Conservation (phyloP, 2,888 invertebrate species). For the Eupithecia centaureata region DNA sequence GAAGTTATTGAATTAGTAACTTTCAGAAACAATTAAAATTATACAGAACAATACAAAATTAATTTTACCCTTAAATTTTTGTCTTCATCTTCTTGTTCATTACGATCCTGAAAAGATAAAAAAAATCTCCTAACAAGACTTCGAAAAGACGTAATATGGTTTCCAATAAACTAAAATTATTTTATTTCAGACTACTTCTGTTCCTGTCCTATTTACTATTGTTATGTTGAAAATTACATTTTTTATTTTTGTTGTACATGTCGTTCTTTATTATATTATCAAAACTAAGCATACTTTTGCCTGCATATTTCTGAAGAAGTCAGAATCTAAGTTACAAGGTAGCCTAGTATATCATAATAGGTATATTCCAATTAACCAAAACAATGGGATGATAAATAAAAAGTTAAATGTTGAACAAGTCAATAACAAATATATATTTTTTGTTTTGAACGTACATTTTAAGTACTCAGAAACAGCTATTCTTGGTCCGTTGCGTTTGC, state of each 20-base stretch:
- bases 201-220: too few relatives aligned
- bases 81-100: not conserved
- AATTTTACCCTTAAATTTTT: not conserved
- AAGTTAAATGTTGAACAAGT: not conserved
- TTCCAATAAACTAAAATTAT: too few relatives aligned
- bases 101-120: not conserved
- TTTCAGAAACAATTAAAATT: too few relatives aligned
- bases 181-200: too few relatives aligned
- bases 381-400: not conserved
- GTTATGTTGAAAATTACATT: too few relatives aligned
- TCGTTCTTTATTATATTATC: too few relatives aligned
- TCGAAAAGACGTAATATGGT: not conserved
- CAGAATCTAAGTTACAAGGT: not conserved
- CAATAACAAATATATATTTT: not conserved
- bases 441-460: not conserved
- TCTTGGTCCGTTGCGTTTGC: not conserved
- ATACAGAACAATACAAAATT: not conserved
- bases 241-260: too few relatives aligned
- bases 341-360: not conserved
- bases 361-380: not conserved
- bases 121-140: not conserved
- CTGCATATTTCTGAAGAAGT: not conserved
- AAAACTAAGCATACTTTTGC: not conserved
- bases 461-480: not conserved
- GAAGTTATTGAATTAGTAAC: too few relatives aligned